A percentile compares a stretch with the other conserved stretches of the same genome.
Evolutionary conservation across 2,888 invertebrate genomes (phyloP).

Genomic region (Pterobdella sp.): DNA sequence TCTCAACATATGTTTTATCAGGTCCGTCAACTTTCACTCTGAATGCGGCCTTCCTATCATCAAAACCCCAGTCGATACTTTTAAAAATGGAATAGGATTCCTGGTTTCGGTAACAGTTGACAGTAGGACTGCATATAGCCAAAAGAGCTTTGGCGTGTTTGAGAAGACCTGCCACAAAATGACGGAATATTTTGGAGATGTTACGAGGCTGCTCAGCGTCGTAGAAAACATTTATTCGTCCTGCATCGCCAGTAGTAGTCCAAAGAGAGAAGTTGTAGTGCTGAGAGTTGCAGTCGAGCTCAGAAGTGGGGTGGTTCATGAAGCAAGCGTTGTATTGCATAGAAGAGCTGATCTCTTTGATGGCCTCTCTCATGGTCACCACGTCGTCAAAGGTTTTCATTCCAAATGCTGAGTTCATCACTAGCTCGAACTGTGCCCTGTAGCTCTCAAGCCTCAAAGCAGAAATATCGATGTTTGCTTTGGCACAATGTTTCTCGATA

Average conservation of each 20-base stretch:
- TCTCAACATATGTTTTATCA: constrained; percentile 28
- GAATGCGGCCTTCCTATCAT: constrained; percentile 21
- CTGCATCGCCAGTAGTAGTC: constrained; percentile 12
- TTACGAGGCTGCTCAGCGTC: constrained; percentile 26
- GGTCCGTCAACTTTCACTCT: constrained; percentile 24
- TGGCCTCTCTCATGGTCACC: constrained; percentile 28
- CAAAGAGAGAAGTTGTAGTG: constrained; percentile 38
- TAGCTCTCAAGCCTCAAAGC: constrained; percentile 16
- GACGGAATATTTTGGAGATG: constrained; percentile 31
- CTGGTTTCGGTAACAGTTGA: constrained; percentile 35
- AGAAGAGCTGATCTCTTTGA: constrained; percentile 30
- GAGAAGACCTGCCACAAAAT: constrained; percentile 32
- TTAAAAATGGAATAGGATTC: constrained; percentile 29
- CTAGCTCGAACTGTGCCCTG: constrained; percentile 32
- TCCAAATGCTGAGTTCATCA: constrained; percentile 27
- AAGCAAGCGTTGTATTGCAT: constrained; percentile 28
- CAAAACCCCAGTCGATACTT: constrained; percentile 30
- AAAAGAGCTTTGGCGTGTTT: constrained; percentile 30
- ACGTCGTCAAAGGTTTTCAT: constrained; percentile 28
- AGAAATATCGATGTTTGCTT: constrained; percentile 23
- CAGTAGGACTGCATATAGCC: constrained; percentile 31
- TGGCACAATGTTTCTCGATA: constrained; percentile 18
- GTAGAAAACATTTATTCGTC: constrained; percentile 30
- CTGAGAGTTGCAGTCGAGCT: constrained; percentile 21
- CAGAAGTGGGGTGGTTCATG: constrained; percentile 29